Evolutionary conservation across 2,888 invertebrate species (phyloP).

Genomic region (Ectemnius lituratus): DNA sequence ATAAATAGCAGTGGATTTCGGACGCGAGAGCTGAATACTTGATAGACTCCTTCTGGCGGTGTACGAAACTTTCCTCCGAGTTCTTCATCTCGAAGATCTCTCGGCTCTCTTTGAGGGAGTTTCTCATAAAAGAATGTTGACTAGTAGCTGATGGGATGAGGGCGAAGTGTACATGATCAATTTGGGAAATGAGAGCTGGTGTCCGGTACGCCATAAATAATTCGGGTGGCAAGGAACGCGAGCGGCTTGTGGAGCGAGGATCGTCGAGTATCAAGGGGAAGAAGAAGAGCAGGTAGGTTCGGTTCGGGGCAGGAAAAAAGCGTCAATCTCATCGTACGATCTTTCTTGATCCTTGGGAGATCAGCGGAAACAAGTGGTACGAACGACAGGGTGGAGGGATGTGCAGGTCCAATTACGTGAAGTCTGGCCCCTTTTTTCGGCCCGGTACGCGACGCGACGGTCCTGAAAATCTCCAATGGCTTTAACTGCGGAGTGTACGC

Average conservation of each 20-base stretch:
- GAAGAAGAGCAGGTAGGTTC: conserved; percentile 20
- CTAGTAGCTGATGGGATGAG: background rate
- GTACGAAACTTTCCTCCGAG: conserved; percentile 15
- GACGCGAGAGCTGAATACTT: conserved; percentile 47
- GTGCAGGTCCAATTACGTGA: conserved; percentile 57
- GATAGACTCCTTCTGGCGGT: conserved; percentile 50
- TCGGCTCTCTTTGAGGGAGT: conserved; percentile 7
- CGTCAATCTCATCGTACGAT: conserved; percentile 53
- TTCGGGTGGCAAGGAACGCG: conserved; percentile 16
- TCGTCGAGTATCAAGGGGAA: conserved; percentile 13
- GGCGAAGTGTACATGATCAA: no score
- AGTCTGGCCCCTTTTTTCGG: conserved; percentile 39
- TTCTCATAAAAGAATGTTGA: background rate
- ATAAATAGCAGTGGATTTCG: conserved; percentile 59
- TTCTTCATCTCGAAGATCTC: background rate
- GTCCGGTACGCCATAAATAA: background rate
- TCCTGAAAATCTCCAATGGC: conserved; percentile 41
- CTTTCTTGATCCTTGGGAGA: conserved; percentile 47
- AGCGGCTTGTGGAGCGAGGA: conserved; percentile 45
- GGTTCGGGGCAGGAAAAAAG: conserved; percentile 45
- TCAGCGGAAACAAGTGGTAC: conserved; percentile 50
- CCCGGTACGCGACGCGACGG: background rate
- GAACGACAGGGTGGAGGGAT: conserved; percentile 53
- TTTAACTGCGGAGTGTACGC: conserved; percentile 37
- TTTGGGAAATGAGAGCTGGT: no score